Evolutionary conservation across 2,888 invertebrate species (phyloP).

Genomic region (Tenthredo amoena): DNA sequence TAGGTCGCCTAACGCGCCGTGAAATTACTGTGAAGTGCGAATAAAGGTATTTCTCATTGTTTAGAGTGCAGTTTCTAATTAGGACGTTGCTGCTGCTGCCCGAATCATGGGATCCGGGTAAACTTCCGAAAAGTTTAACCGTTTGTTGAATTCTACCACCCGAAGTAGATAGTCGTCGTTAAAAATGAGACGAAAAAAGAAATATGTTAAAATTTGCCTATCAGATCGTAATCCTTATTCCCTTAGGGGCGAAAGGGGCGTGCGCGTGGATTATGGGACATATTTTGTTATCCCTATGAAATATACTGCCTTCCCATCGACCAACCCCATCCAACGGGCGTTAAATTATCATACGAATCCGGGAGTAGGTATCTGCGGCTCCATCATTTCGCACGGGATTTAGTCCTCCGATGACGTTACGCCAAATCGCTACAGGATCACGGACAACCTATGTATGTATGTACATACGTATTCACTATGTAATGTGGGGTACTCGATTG

Average conservation of each 20-base stretch:
- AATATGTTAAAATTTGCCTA: constrained; percentile 58
- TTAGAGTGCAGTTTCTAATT: neutral
- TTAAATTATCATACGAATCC: constrained; percentile 69
- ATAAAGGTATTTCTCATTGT: constrained; percentile 70
- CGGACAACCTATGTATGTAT: neutral
- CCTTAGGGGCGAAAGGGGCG: constrained; percentile 67
- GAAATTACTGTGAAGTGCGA: constrained; percentile 77
- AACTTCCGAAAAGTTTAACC: neutral
- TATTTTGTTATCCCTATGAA: constrained; percentile 75
- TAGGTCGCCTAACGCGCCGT: constrained; percentile 76
- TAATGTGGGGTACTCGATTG: constrained; percentile 28
- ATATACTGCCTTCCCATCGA: constrained; percentile 61
- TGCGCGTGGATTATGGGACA: constrained; percentile 73
- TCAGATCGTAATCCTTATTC: constrained; percentile 70
- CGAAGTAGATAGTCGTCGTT: neutral
- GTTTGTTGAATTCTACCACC: neutral
- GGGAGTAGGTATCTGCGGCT: constrained; percentile 70
- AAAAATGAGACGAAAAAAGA: neutral
- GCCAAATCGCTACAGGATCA: constrained; percentile 36
- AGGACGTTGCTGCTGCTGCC: too few relatives aligned
- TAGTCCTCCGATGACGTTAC: constrained; percentile 58
- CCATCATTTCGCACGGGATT: constrained; percentile 78
- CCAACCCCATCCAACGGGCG: constrained; percentile 68
- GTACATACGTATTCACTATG: constrained; percentile 7
- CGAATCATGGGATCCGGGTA: neutral